A percentile compares a stretch with the other conserved stretches of the same genome.
These are phyloP conservation scores for Trichogramma pretiosum DNA, from an alignment of 1,140 invertebrate genomes.

Conservation along the genomic window DNA sequence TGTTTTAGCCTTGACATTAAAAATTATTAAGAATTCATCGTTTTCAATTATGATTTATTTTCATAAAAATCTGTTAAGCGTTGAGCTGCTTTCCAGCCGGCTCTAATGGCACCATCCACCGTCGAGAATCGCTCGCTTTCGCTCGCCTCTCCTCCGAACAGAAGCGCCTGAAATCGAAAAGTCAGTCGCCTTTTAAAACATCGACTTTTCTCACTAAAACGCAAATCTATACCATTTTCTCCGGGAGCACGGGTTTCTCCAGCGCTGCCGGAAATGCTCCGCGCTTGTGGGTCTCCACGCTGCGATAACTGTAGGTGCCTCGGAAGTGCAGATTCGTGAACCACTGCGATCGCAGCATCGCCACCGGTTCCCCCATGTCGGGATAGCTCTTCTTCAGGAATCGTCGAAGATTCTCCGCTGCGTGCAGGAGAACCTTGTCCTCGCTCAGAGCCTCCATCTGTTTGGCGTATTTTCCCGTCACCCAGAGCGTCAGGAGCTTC, in stretches of 20 bases:
- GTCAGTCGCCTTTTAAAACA: too few species aligned
- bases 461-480: constrained; percentile 45
- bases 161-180: constrained; percentile 35
- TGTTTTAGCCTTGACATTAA: not conserved
- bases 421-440: constrained; percentile 38
- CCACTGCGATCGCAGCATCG: constrained; percentile 55
- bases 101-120: constrained; percentile 68
- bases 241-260: constrained; percentile 19
- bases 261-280: constrained; percentile 14
- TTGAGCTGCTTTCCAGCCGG: constrained; percentile 66
- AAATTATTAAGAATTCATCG: not conserved
- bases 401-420: constrained; percentile 37
- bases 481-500: constrained; percentile 56
- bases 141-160: constrained; percentile 62
- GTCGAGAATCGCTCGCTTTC: constrained; percentile 57
- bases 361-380: constrained; percentile 44
- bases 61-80: constrained; percentile 36
- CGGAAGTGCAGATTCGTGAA: constrained; percentile 54
- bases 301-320: constrained; percentile 64
- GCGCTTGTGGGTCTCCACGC: constrained; percentile 37
- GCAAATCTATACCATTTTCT: constrained; percentile 15
- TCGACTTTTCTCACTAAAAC: too few species aligned
- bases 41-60: not conserved
- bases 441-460: constrained; percentile 48
- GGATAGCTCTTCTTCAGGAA: constrained; percentile 36